Evolutionary conservation across 2,797 vertebrate genomes (phyloP).

Genomic region (Zalophus californianus): DNA sequence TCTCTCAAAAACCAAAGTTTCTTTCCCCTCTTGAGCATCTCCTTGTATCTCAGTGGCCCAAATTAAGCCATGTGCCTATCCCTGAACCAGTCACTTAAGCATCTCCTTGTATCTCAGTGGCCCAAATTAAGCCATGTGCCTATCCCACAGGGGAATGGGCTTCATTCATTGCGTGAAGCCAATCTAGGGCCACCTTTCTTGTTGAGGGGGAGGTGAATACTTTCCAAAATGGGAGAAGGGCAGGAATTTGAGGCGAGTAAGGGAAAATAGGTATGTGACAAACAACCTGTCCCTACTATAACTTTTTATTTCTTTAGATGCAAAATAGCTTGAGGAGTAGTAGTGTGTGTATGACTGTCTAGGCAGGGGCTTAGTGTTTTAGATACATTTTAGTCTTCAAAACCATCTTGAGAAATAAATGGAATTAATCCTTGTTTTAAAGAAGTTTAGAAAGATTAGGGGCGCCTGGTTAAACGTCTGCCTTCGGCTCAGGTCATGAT

Average conservation of each 20-base stretch:
- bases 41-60: neutral
- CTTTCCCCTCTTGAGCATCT: neutral
- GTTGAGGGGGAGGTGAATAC: neutral
- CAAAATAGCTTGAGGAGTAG: neutral
- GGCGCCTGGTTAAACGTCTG: neutral
- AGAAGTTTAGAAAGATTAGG: neutral
- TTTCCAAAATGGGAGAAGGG: neutral
- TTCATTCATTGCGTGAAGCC: neutral
- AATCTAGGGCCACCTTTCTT: neutral
- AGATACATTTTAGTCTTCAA: conserved; percentile 3
- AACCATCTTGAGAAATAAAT: conserved; percentile 19
- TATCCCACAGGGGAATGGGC: neutral
- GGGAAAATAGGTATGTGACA: neutral
- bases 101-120: neutral
- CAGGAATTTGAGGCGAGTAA: neutral
- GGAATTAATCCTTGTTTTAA: neutral
- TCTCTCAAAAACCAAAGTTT: neutral
- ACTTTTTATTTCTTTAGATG: neutral
- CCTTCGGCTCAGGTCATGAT: neutral
- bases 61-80: neutral
- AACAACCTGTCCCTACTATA: neutral
- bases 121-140: neutral
- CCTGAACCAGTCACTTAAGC: neutral
- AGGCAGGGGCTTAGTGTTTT: neutral
- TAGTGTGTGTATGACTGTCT: neutral